Percentiles rank a stretch among this genome's conserved stretches.
These are phyloP conservation scores for Lymantria dispar DNA, from an alignment of 2,888 invertebrate genomes.

Conservation along the genomic window DNA sequence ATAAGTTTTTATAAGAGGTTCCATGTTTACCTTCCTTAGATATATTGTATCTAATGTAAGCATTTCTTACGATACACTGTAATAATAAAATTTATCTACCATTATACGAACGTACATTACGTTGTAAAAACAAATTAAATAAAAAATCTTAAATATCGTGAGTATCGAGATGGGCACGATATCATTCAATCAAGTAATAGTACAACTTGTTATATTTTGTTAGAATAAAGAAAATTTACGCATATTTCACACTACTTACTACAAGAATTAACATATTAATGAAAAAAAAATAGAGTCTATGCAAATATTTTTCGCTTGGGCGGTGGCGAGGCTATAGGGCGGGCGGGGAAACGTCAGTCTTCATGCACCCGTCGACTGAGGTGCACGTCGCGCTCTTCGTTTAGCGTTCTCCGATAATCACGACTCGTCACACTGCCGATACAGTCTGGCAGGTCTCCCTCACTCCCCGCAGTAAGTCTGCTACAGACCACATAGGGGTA, in stretches of 20 bases:
- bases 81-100: too few species aligned
- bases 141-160: too few species aligned
- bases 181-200: neutral
- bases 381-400: slow-evolving; percentile 43
- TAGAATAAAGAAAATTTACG: neutral
- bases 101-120: too few species aligned
- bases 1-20: too few species aligned
- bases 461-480: slow-evolving; percentile 20
- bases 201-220: neutral
- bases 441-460: slow-evolving; percentile 14
- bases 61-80: too few species aligned
- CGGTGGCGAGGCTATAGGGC: slow-evolving; percentile 63
- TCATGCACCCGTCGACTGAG: slow-evolving; percentile 48
- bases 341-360: slow-evolving; percentile 67
- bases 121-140: too few species aligned
- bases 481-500: slow-evolving; percentile 22
- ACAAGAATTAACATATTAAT: neutral
- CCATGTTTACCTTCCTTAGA: too few species aligned
- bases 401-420: slow-evolving; percentile 10
- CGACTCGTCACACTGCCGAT: slow-evolving; percentile 1
- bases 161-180: neutral
- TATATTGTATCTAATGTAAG: too few species aligned
- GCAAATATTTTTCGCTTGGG: slow-evolving; percentile 62
- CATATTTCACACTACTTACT: neutral
- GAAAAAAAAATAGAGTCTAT: slow-evolving; percentile 48